Base-by-base conservation (phyloP, 2,888 invertebrate species). In the Habroteleia sp. region DNA sequence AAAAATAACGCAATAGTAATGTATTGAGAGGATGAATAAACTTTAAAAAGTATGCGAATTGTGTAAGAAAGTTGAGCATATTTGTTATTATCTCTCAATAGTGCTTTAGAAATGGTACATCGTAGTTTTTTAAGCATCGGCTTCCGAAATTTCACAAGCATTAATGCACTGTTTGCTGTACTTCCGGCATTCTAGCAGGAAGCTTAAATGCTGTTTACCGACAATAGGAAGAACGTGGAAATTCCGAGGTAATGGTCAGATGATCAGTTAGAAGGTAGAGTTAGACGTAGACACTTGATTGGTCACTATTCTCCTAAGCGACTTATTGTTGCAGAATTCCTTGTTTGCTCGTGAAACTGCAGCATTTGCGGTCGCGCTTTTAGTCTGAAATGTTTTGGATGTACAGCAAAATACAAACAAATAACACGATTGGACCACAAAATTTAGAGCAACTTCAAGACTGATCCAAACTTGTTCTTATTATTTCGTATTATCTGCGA, bases 81-180 rank as follows among this genome's bases (percentile, higher is more conserved):
- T 63, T 69, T 69, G 63, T 50, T 74, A 69, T 63, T 41, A 65
- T 71, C 58, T 41, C 20, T 27, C 33, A 33, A 41, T 58, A 63
- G 52, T 13, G 44, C 7, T 52, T 60, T 11, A 11, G 13, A 37
- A 23, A 35, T 27, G 42, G 7, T 60, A 42, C 48, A 52, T 11
- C 33, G 25, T 29, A 42, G 48, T 33, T 72, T 74, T 62, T 48
- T 62, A 33, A 42, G 31, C 13, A 37, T 33, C 46, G 13, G 56
- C 50, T 50, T 63, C 48, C 16, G 23, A 62, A 69, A 74, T 29
- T 74, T 66, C 35, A 50, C 68, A 48, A 66, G 54, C 71, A 69
- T 63, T 76, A 73, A 74, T 52, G 48, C 17, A 41, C 54, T 76
- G 78, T 81, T 79, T 79, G 79, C 78, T 60, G 60, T 71, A 68